These are phyloP conservation scores for Cyanoderma ruficeps DNA, from an alignment of 2,113 vertebrate species.

Conservation along the genomic window DNA sequence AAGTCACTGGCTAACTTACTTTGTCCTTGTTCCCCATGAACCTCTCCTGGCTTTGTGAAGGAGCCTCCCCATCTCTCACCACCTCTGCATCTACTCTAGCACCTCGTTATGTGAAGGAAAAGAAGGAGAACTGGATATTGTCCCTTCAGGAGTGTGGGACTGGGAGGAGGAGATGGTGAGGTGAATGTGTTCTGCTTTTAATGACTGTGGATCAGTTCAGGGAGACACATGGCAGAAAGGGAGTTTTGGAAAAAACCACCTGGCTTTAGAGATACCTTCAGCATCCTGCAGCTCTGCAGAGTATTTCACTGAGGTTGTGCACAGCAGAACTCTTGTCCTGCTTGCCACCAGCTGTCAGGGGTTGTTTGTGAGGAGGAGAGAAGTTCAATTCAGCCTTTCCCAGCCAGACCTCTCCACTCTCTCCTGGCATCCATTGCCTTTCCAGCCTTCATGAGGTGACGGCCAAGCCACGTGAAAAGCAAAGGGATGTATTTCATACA, in stretches of 20 bases:
- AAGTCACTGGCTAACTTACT: not conserved
- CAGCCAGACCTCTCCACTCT: not conserved
- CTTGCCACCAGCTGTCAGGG: not conserved
- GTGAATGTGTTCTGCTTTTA: not conserved
- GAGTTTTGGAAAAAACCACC: not conserved
- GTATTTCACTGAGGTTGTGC: not conserved
- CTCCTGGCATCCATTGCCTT: not conserved
- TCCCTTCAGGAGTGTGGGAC: not conserved
- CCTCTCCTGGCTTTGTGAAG: not conserved
- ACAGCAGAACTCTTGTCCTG: not conserved
- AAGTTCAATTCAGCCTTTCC: not conserved
- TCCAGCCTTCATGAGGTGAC: not conserved
- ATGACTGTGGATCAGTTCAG: not conserved
- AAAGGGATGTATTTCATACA: not conserved
- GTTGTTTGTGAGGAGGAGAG: not conserved
- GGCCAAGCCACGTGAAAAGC: not conserved
- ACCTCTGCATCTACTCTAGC: not conserved
- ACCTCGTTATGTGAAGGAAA: accelerated
- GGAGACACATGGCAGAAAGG: not conserved
- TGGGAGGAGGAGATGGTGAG: not conserved
- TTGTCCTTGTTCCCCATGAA: not conserved
- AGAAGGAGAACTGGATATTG: not conserved
- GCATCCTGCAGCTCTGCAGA: not conserved
- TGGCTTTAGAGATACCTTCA: not conserved
- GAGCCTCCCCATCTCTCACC: not conserved